Percentiles rank a stretch among this genome's conserved stretches.
These are phyloP conservation scores for Phenganax marumi DNA, from an alignment of 92 coral and sea anemone genomes.

Conservation along the genomic window DNA sequence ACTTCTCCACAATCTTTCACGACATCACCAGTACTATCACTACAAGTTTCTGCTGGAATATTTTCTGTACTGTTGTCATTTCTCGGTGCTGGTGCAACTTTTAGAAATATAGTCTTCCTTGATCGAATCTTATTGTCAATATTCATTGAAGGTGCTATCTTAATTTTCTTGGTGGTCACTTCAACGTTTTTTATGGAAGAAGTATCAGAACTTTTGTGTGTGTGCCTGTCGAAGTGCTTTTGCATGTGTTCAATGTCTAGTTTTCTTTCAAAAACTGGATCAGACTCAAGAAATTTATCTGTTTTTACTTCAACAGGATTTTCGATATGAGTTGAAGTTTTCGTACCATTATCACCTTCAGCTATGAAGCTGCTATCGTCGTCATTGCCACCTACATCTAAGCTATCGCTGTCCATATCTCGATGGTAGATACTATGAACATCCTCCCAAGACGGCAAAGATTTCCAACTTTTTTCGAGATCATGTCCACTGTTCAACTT, in stretches of 20 bases:
- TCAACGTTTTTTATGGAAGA: background rate
- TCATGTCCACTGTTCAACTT: background rate
- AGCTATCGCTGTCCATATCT: slow-evolving; percentile 78
- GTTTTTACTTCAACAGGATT: slow-evolving; percentile 11
- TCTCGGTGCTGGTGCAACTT: background rate
- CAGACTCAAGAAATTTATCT: slow-evolving; percentile 4
- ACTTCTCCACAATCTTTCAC: background rate
- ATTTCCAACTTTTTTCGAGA: slow-evolving; percentile 23
- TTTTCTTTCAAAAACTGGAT: slow-evolving; percentile 8
- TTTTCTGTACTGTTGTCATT: background rate
- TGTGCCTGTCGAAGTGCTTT: background rate
- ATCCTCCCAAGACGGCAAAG: slow-evolving; percentile 22
- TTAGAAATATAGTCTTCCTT: slow-evolving; percentile 13
- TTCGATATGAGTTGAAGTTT: slow-evolving; percentile 41
- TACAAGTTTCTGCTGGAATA: background rate
- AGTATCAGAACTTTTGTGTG: background rate
- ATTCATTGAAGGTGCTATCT: background rate
- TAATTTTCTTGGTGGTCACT: background rate
- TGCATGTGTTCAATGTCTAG: slow-evolving; percentile 39
- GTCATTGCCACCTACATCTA: slow-evolving; percentile 60
- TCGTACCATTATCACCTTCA: slow-evolving; percentile 68
- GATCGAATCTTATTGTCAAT: slow-evolving; percentile 8
- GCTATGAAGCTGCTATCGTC: slow-evolving; percentile 44
- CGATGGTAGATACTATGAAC: background rate
- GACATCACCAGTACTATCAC: background rate